Base-by-base conservation (phyloP, 2,797 vertebrate genomes). In the Pseudomugil gertrudae region DNA sequence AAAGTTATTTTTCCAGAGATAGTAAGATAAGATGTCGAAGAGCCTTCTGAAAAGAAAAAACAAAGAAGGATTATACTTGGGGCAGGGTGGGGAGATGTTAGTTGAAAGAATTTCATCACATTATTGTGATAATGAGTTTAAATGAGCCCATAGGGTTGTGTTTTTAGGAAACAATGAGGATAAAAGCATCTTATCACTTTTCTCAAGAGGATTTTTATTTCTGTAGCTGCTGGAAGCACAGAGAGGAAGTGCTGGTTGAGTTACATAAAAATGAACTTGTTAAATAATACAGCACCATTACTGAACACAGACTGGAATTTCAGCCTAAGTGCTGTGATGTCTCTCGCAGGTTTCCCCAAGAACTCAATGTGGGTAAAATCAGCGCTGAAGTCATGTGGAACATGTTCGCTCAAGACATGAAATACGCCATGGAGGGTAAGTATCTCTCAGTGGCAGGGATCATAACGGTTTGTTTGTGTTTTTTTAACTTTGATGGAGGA, bases 351-450 rank as follows among this genome's bases (percentile, higher is more conserved):
- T 95, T 95, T 77, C 94, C 94, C 36, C 94, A 94, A 84, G 98
- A 99, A 86, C 94, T 99, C 74, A 96, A 95, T 62, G 97, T 99
- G 81, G 98, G 98, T 40, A 98, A 97, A 93, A 97, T 99, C 88
- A 99, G 98, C 0, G 96, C 97, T 0, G 98, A 99, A 79, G 98
- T 99, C 74, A 99, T 99, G 97, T 99, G 97, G 98, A 96, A 95
- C 74, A 95, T 98, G 87, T 99, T 99, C 90, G 95, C 98, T 75
- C 97, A 99, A 92, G 98, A 99, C 83, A 99, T 99, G 96, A 98
- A 94, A 78, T 99, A 98, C 0, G 97, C 97, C 58, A 95, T 98
- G 95, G 98, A 99, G 92, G 98, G 98, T 99, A 90, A 55, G 62
- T 62, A 27, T 14, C 11, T 38, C 9, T 23, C 7, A 8, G 5